Evolutionary conservation across 35 echinoderm and acorn worm species (phyloP).

Genomic region (Holothuria glaberrima): DNA sequence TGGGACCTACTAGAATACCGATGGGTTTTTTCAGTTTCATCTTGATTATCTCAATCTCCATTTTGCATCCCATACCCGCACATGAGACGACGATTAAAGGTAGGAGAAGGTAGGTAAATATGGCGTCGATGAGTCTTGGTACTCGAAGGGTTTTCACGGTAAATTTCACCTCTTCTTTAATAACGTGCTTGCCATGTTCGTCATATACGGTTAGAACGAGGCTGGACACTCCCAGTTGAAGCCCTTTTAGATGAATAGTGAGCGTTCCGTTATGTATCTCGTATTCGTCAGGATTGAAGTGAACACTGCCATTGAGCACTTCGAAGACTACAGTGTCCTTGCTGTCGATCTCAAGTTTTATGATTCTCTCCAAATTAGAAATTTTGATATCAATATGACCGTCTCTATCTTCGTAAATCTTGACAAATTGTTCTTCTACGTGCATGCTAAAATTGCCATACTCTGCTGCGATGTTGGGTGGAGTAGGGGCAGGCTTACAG

Average conservation of each 20-base stretch:
- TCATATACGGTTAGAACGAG: conserved; percentile 62
- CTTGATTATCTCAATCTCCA: conserved; percentile 83
- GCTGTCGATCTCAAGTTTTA: conserved; percentile 58
- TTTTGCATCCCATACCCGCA: conserved; percentile 89
- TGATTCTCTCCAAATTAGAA: conserved; percentile 11
- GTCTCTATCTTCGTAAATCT: not conserved
- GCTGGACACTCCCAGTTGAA: conserved; percentile 51
- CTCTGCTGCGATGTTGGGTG: not conserved
- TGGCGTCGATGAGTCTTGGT: conserved; percentile 74
- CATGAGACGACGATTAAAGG: conserved; percentile 82
- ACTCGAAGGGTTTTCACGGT: conserved; percentile 74
- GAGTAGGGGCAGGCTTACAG: not conserved
- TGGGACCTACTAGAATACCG: conserved; percentile 78
- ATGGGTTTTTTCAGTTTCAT: conserved; percentile 78
- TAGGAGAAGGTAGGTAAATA: conserved; percentile 80
- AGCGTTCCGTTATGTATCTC: conserved; percentile 62
- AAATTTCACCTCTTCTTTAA: conserved; percentile 25
- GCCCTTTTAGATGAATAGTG: conserved; percentile 60
- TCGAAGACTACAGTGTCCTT: conserved; percentile 52
- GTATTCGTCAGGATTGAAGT: conserved; percentile 39
- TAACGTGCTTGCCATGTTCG: conserved; percentile 3
- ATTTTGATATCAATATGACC: conserved; percentile 50
- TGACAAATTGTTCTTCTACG: conserved; percentile 33
- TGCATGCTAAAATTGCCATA: conserved; percentile 36
- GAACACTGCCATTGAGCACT: conserved; percentile 52